These are phyloP conservation scores for Nematostella vectensis DNA, from an alignment of 92 coral and sea anemone genomes.

Conservation along the genomic window DNA sequence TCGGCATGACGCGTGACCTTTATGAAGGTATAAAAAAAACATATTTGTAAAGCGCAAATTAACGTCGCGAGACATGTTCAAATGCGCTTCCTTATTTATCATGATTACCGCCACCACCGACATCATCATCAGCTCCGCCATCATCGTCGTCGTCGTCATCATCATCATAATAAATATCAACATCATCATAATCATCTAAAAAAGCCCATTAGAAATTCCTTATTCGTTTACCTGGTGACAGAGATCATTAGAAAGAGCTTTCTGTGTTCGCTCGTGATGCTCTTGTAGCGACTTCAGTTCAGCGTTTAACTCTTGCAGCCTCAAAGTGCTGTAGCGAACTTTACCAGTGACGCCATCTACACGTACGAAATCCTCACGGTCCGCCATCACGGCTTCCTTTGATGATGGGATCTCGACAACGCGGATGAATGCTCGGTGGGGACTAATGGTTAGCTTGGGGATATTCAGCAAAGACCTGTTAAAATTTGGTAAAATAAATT, in stretches of 20 bases:
- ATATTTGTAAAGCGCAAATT: not conserved
- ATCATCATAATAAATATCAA: too few species aligned
- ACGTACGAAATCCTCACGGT: constrained; percentile 57
- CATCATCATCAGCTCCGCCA: too few species aligned
- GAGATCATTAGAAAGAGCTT: constrained; percentile 58
- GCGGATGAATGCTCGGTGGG: constrained; percentile 64
- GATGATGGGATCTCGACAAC: constrained; percentile 62
- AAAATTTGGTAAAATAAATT: not conserved
- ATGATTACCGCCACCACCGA: too few species aligned
- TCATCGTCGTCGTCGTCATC: too few species aligned
- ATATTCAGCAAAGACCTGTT: constrained; percentile 35
- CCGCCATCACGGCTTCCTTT: constrained; percentile 18
- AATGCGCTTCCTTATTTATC: not conserved
- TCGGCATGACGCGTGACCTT: constrained; percentile 69
- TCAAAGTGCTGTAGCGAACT: constrained; percentile 66
- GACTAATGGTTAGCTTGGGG: constrained; percentile 48
- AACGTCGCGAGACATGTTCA: too few species aligned
- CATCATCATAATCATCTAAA: too few species aligned
- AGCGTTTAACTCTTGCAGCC: constrained; percentile 70
- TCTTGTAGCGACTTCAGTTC: constrained; percentile 68
- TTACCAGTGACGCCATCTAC: constrained; percentile 51
- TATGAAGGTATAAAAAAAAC: not conserved
- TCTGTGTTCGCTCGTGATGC: constrained; percentile 52
- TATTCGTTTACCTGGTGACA: constrained; percentile 53
- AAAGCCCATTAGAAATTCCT: too few species aligned